A percentile compares a stretch with the other conserved stretches of the same genome.
These are phyloP conservation scores for Psittacara wagleri DNA, from an alignment of 2,113 vertebrate genomes.

Conservation along the genomic window DNA sequence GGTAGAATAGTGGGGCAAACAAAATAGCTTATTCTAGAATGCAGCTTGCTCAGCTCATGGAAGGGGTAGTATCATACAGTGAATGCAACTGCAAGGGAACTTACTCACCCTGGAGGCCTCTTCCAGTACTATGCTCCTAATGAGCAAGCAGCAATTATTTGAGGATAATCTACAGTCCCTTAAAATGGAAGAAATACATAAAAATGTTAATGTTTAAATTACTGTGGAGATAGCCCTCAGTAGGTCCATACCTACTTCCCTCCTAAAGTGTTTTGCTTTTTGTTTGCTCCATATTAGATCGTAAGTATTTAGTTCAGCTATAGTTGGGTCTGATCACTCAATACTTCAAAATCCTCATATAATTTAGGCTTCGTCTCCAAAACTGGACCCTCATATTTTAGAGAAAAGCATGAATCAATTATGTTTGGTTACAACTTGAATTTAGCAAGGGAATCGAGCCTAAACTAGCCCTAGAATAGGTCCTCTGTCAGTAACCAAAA, in stretches of 20 bases:
- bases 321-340: neutral
- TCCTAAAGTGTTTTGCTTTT: neutral
- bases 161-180: neutral
- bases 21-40: neutral
- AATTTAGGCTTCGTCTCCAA: neutral
- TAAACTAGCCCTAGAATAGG: neutral
- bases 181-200: neutral
- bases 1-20: neutral
- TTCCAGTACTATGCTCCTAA: neutral
- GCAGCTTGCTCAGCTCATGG: neutral
- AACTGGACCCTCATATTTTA: neutral
- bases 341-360: neutral
- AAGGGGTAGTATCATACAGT: neutral
- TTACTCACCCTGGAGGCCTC: neutral
- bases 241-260: neutral
- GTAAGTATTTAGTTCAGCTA: neutral
- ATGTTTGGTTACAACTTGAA: neutral
- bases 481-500: constrained; percentile 15
- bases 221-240: neutral
- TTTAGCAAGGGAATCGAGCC: neutral
- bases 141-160: neutral
- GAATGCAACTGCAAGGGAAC: neutral
- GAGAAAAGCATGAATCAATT: neutral
- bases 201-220: neutral
- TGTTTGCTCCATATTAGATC: neutral